A percentile compares a stretch with the other conserved stretches of the same genome.
Conservation (phyloP, 2,888 invertebrate species). For the Limenitis camilla region DNA sequence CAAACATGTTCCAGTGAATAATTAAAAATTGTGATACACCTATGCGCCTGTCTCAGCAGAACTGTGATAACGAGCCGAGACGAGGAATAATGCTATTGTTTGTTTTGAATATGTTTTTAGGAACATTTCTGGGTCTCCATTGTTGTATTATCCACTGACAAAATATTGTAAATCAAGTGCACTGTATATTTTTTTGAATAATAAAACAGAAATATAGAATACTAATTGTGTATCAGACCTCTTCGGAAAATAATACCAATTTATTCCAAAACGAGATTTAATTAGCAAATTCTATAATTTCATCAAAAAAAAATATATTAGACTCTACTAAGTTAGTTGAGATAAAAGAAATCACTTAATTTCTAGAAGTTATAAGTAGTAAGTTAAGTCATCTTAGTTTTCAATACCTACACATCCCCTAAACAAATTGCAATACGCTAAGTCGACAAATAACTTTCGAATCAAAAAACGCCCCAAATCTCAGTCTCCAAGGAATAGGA, state of each 20-base stretch:
- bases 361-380: no score
- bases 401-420: not conserved
- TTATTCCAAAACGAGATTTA: no score
- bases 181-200: no score
- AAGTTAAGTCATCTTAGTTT: no score
- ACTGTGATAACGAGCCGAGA: slow-evolving; percentile 11
- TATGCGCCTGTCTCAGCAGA: slow-evolving; percentile 4
- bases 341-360: no score
- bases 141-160: not conserved
- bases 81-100: slow-evolving; percentile 7
- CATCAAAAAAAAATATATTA: no score
- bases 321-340: no score
- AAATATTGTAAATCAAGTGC: not conserved
- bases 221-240: no score
- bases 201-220: no score
- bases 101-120: slow-evolving; percentile 7
- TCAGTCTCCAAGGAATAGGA: slow-evolving; percentile 48
- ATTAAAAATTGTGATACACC: slow-evolving; percentile 36
- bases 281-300: no score
- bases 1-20: slow-evolving; percentile 50
- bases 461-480: slow-evolving; percentile 32
- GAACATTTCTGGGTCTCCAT: not conserved
- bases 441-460: slow-evolving; percentile 28
- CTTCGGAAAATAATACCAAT: no score
- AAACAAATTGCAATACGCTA: slow-evolving; percentile 19